These are phyloP conservation scores for Corythoichthys intestinalis DNA, from an alignment of 2,113 vertebrate genomes.

Conservation along the genomic window DNA sequence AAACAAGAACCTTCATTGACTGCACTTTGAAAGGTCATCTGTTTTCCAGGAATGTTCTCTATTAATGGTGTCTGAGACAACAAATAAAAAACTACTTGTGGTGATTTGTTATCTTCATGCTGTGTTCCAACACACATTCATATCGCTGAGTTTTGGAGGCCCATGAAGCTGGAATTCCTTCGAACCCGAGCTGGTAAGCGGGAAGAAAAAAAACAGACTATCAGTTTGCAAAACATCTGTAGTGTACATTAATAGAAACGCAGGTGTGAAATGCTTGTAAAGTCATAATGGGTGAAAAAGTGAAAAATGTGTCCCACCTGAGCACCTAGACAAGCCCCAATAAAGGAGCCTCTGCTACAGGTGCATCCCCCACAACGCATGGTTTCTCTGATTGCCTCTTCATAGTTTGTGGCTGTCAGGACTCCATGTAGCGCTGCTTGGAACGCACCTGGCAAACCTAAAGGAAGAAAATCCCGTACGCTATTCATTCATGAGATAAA, in stretches of 20 bases:
- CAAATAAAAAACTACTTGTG: conserved; percentile 19
- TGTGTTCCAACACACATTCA: conserved; percentile 46
- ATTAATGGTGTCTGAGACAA: neutral
- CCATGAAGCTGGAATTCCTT: conserved; percentile 69
- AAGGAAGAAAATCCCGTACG: conserved; percentile 4
- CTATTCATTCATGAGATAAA: neutral
- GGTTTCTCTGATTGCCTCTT: conserved; percentile 66
- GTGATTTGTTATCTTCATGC: conserved; percentile 53
- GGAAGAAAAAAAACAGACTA: conserved; percentile 15
- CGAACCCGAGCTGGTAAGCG: conserved; percentile 64
- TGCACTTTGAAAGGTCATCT: conserved; percentile 48
- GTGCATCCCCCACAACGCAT: conserved; percentile 75
- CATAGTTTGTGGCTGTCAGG: conserved; percentile 63
- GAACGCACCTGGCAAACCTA: conserved; percentile 75
- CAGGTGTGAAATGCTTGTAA: neutral
- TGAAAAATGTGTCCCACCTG: conserved; percentile 48
- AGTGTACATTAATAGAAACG: neutral
- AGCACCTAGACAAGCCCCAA: conserved; percentile 72
- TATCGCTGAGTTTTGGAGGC: conserved; percentile 55
- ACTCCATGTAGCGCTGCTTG: conserved; percentile 73
- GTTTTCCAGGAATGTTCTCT: conserved; percentile 17
- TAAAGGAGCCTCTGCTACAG: conserved; percentile 72
- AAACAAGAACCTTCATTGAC: conserved; percentile 63
- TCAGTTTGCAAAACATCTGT: neutral
- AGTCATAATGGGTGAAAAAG: too few relatives aligned